Conservation (phyloP, 2,888 invertebrate species). For the Xanthorhoe spadicearia region DNA sequence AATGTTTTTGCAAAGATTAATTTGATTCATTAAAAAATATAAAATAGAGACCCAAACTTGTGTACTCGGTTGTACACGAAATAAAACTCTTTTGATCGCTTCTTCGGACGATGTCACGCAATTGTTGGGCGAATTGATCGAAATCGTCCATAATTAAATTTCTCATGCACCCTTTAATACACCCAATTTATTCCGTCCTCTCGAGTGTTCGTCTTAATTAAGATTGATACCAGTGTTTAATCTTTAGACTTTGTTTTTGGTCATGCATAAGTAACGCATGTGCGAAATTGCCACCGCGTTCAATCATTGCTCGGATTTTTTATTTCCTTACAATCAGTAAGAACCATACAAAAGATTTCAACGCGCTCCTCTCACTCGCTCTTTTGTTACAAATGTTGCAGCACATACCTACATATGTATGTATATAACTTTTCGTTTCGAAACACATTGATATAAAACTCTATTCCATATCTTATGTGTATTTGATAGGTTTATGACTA, state of each 20-base stretch:
- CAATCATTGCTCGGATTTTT: constrained; percentile 46
- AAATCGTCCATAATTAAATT: constrained; percentile 81
- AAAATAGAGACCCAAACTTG: constrained; percentile 35
- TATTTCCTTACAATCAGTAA: constrained; percentile 42
- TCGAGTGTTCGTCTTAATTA: constrained; percentile 73
- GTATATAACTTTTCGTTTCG: constrained; percentile 10
- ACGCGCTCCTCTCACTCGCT: constrained; percentile 55
- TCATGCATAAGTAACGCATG: constrained; percentile 49
- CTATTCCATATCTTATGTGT: constrained; percentile 17
- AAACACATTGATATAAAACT: constrained; percentile 10
- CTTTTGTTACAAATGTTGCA: constrained; percentile 22
- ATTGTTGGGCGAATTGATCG: constrained; percentile 70
- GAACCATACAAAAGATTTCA: constrained; percentile 73
- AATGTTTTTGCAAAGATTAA: neutral
- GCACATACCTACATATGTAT: neutral
- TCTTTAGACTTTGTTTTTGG: constrained; percentile 53
- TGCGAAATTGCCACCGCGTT: constrained; percentile 48
- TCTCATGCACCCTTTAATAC: constrained; percentile 77
- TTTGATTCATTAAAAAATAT: neutral
- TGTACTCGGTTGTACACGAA: constrained; percentile 50
- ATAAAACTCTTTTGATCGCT: constrained; percentile 59
- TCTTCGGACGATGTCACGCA: constrained; percentile 74
- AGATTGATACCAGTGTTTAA: constrained; percentile 74
- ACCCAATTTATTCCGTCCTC: constrained; percentile 76
- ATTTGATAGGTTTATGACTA: constrained; percentile 28